Conservation (phyloP, 2,888 invertebrate genomes). For the Macrophya annulata region DNA sequence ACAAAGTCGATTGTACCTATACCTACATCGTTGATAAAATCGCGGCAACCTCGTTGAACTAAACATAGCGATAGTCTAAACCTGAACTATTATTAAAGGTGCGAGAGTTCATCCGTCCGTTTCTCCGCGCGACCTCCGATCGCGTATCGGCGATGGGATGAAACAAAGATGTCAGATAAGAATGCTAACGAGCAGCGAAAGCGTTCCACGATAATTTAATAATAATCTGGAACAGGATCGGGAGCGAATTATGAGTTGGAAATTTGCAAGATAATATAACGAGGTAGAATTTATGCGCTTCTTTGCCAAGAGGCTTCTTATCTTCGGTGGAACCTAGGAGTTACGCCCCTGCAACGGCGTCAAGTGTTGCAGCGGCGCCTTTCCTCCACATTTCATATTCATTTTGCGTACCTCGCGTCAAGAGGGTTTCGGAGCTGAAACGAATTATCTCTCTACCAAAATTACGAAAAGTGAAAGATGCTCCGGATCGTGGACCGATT, state of each 20-base stretch:
- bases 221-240: constrained; percentile 55
- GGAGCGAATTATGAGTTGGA: constrained; percentile 54
- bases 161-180: constrained; percentile 57
- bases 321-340: constrained; percentile 16
- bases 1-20: constrained; percentile 12
- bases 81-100: constrained; percentile 37
- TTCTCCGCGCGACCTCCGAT: neutral
- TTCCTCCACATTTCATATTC: constrained; percentile 48
- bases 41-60: constrained; percentile 2
- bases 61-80: neutral
- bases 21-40: constrained; percentile 6
- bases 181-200: constrained; percentile 57
- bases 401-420: constrained; percentile 46
- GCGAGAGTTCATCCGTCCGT: constrained; percentile 37
- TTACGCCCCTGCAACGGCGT: constrained; percentile 53
- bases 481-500: constrained; percentile 44
- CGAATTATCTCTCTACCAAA: constrained; percentile 47
- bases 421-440: constrained; percentile 32
- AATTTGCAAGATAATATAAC: constrained; percentile 54
- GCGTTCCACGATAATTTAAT: constrained; percentile 57
- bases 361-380: constrained; percentile 50
- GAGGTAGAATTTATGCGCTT: constrained; percentile 52
- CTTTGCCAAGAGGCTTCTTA: constrained; percentile 42
- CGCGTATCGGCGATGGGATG: constrained; percentile 36
- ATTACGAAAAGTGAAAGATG: constrained; percentile 54